Evolutionary conservation across 2,888 invertebrate genomes (phyloP).

Genomic region (Plusia festucae): DNA sequence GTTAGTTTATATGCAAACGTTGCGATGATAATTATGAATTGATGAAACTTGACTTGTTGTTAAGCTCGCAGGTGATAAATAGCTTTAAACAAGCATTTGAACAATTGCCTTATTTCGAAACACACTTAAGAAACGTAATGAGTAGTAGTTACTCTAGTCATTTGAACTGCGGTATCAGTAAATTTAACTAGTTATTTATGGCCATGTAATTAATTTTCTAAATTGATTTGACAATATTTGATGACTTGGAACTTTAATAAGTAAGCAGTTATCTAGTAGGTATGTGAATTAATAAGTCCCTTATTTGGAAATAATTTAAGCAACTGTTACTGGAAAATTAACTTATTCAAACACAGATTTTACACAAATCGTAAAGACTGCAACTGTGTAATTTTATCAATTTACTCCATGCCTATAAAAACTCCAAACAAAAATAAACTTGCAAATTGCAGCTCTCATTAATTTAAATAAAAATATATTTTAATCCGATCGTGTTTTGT

Average conservation of each 20-base stretch:
- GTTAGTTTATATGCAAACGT: not conserved
- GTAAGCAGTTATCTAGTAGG: no score
- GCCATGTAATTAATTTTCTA: not conserved
- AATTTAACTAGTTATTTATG: not conserved
- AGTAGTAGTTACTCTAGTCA: not conserved
- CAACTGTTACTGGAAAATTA: no score
- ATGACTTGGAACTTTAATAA: not conserved
- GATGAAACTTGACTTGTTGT: conserved; percentile 4
- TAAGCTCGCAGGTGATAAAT: conserved; percentile 5
- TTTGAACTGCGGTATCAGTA: not conserved
- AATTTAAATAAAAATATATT: no score
- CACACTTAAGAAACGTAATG: conserved; percentile 6
- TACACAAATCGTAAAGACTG: no score
- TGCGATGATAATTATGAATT: conserved; percentile 1
- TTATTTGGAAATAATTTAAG: no score
- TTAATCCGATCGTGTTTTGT: no score
- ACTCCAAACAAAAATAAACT: no score
- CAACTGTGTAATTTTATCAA: not conserved
- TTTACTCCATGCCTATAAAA: no score
- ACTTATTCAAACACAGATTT: no score
- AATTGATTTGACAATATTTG: not conserved
- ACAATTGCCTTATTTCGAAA: conserved; percentile 5
- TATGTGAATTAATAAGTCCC: no score
- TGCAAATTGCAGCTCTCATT: no score
- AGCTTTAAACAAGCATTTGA: conserved; percentile 1